Evolutionary conservation across 2,113 vertebrate species (phyloP).

Genomic region (Toxostoma redivivum): DNA sequence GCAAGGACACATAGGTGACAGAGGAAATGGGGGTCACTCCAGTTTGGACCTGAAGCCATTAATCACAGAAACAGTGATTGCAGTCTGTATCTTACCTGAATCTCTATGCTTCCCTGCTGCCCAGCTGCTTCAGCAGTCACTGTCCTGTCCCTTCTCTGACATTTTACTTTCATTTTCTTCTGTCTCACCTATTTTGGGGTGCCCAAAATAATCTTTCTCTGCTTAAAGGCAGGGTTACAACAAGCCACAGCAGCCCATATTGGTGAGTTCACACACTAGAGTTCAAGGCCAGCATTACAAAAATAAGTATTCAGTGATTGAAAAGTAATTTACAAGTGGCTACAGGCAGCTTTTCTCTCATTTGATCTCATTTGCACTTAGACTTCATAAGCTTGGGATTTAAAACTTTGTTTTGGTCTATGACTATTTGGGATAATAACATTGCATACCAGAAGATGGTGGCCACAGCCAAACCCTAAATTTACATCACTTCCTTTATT

Average conservation of each 20-base stretch:
- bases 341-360: background rate
- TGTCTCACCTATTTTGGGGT: background rate
- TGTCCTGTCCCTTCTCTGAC: no score
- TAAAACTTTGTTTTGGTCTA: background rate
- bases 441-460: background rate
- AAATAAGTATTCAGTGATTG: background rate
- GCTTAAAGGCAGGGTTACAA: background rate
- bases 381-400: background rate
- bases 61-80: background rate
- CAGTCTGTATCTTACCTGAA: fast-evolving
- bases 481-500: background rate
- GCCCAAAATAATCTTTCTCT: background rate
- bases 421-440: background rate
- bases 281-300: background rate
- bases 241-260: background rate
- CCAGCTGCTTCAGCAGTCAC: background rate
- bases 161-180: background rate
- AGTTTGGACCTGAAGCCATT: fast-evolving
- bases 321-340: background rate
- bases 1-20: background rate
- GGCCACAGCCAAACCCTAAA: background rate
- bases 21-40: background rate
- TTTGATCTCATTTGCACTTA: background rate
- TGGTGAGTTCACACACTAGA: background rate
- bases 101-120: fast-evolving